Conservation (phyloP, 2,888 invertebrate genomes). For the Callyntrura sp. region DNA sequence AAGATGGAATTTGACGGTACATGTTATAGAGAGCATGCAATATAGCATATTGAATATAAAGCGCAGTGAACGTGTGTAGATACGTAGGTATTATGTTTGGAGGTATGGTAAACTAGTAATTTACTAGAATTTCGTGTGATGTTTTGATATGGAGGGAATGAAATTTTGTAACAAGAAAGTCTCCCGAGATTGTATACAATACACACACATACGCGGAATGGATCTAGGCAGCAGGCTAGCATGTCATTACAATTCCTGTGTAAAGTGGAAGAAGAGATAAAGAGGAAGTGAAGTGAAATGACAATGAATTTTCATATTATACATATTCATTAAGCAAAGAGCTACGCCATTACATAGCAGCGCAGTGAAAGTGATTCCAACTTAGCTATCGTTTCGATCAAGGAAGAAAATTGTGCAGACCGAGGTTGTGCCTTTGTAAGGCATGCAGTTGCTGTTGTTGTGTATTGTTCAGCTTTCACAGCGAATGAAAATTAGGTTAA, state of each 20-base stretch:
- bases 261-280: neutral
- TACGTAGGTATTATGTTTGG: neutral
- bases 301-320: slow-evolving; percentile 7
- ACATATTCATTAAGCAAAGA: neutral
- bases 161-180: slow-evolving; percentile 3
- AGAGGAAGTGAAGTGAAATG: neutral
- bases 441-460: too few species aligned
- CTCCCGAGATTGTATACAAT: neutral
- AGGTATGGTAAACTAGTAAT: too few species aligned
- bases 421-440: too few species aligned
- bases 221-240: neutral
- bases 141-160: neutral
- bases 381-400: slow-evolving; percentile 14
- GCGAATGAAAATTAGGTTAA: too few species aligned
- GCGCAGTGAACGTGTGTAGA: neutral
- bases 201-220: too few species aligned
- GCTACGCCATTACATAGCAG: too few species aligned
- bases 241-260: neutral
- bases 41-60: neutral
- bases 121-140: slow-evolving; percentile 6
- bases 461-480: too few species aligned
- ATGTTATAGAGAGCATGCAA: neutral
- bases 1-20: neutral
- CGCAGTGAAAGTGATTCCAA: neutral
- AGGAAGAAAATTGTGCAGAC: neutral